These are phyloP conservation scores for Brachymystax lenok DNA, from an alignment of 2,797 vertebrate genomes.

Conservation along the genomic window DNA sequence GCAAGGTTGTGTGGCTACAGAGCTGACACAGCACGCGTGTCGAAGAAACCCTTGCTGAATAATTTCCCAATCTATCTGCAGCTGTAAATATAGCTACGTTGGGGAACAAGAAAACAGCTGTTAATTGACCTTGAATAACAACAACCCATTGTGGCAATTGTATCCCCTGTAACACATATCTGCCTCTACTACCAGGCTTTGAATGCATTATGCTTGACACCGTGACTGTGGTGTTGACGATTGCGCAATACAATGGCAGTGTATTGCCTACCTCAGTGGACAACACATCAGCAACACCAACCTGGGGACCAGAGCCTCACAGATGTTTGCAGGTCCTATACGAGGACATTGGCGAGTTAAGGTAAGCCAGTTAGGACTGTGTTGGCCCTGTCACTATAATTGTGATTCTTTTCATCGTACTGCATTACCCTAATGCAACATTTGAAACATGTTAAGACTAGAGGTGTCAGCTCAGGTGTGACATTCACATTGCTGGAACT, in stretches of 20 bases:
- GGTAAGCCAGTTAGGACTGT: constrained; percentile 66
- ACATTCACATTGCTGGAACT: neutral
- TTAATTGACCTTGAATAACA: neutral
- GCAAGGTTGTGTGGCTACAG: too few relatives aligned
- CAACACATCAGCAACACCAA: constrained; percentile 71
- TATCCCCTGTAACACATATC: neutral
- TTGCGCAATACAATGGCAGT: constrained; percentile 75
- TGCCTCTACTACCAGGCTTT: constrained; percentile 35
- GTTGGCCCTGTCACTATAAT: too few relatives aligned
- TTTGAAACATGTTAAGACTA: neutral
- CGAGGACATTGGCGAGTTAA: constrained; percentile 87
- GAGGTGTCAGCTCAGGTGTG: too few relatives aligned
- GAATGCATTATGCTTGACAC: constrained; percentile 79
- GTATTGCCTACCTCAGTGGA: constrained; percentile 62
- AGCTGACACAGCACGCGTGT: too few relatives aligned
- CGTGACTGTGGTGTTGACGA: constrained; percentile 72
- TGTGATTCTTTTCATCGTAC: neutral
- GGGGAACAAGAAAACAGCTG: neutral
- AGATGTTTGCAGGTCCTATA: constrained; percentile 90
- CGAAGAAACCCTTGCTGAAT: too few relatives aligned
- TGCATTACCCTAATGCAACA: neutral
- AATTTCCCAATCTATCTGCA: too few relatives aligned
- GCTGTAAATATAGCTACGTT: too few relatives aligned
- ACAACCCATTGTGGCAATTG: neutral
- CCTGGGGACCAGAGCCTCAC: constrained; percentile 76